Evolutionary conservation across 2,113 vertebrate species (phyloP).

Genomic region (Mugil cephalus): DNA sequence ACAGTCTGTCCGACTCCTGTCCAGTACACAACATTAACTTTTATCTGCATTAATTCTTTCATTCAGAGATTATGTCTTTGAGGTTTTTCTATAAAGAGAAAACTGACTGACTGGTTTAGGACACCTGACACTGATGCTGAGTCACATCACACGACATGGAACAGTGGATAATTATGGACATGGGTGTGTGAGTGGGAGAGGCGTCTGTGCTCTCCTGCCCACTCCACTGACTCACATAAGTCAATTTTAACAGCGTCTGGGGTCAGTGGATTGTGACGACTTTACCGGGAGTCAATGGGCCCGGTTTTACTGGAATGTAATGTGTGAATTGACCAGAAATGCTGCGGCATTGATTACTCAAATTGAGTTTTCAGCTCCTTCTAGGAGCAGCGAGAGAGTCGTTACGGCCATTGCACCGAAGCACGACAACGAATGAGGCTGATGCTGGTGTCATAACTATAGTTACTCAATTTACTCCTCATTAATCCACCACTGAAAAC

Average conservation of each 20-base stretch:
- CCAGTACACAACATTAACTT: constrained; percentile 4
- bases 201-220: constrained; percentile 4
- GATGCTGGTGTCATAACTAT: too few species aligned
- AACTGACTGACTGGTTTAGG: constrained; percentile 9
- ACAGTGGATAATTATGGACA: constrained; percentile 13
- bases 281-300: constrained; percentile 12
- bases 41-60: constrained; percentile 17
- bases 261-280: constrained; percentile 5
- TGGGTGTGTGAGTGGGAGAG: constrained; percentile 7
- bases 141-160: constrained; percentile 5
- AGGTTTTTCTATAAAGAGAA: too few species aligned
- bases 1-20: background rate
- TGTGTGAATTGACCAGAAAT: background rate
- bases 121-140: background rate
- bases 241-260: constrained; percentile 7
- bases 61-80: background rate
- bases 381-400: background rate
- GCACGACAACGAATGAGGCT: too few species aligned
- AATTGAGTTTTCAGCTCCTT: constrained; percentile 16
- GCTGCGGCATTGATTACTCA: constrained; percentile 10
- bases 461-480: too few species aligned
- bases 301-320: constrained; percentile 5
- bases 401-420: background rate
- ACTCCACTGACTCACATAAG: constrained; percentile 30
- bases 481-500: too few species aligned